phyloP scores from a whole-genome alignment of 2,888 invertebrate genomes.

The Watsonalla binaria region DNA sequence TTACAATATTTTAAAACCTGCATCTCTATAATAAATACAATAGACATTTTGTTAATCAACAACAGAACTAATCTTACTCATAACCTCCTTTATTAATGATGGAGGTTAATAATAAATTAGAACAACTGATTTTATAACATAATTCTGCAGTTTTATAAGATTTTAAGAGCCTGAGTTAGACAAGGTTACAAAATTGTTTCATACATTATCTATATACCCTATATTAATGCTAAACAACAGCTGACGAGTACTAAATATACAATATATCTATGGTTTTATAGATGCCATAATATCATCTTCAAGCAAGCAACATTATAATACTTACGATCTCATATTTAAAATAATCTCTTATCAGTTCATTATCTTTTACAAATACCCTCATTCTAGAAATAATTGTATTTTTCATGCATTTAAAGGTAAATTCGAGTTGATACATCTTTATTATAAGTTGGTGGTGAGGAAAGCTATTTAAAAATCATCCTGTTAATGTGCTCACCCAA shows the following conservation, averaged over 20 bases:
- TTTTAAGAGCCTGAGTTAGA: no score
- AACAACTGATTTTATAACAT: no score
- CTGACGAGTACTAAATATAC: neutral
- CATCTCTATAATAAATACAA: neutral
- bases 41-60: neutral
- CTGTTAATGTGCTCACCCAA: no score
- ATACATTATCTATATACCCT: neutral
- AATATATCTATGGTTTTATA: neutral
- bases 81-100: no score
- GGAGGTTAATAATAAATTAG: no score
- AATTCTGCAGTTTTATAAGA: no score
- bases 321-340: neutral
- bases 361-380: neutral
- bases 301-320: neutral
- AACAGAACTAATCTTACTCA: neutral
- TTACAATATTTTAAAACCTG: conserved; percentile 9
- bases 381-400: neutral
- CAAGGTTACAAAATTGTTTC: no score
- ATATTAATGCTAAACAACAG: neutral
- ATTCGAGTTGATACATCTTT: no score
- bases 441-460: no score
- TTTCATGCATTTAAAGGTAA: no score
- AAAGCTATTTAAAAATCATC: no score
- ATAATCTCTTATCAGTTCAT: neutral
- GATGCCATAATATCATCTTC: neutral